Evolutionary conservation across 2,888 invertebrate species (phyloP).

Genomic region (Dendrolimus houi): DNA sequence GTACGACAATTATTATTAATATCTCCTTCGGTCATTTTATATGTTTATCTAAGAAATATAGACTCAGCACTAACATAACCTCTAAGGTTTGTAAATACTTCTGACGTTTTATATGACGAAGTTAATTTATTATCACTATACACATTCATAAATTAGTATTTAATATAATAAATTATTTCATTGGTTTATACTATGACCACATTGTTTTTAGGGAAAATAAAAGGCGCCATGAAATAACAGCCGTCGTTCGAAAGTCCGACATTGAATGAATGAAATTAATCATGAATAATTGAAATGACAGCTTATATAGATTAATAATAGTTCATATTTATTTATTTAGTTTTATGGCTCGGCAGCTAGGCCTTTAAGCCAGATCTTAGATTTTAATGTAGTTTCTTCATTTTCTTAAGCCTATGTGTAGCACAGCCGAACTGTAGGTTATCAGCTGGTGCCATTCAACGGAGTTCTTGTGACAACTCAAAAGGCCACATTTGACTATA

Average conservation of each 20-base stretch:
- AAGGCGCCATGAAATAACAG: constrained; percentile 36
- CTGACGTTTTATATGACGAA: not conserved
- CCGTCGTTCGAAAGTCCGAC: constrained; percentile 9
- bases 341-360: too few species aligned
- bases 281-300: too few species aligned
- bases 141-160: constrained; percentile 11
- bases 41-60: constrained; percentile 43
- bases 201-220: constrained; percentile 24
- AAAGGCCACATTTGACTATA: too few species aligned
- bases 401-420: too few species aligned
- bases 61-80: constrained; percentile 63
- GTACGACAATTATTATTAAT: constrained; percentile 36
- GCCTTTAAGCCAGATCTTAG: too few species aligned
- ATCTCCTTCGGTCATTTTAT: constrained; percentile 61
- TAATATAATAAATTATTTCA: constrained; percentile 12
- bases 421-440: too few species aligned
- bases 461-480: too few species aligned
- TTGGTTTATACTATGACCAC: constrained; percentile 15
- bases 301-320: too few species aligned
- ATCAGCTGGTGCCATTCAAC: too few species aligned
- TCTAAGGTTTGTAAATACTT: constrained; percentile 26
- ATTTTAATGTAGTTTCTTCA: too few species aligned
- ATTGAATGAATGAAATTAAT: constrained; percentile 9
- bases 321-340: too few species aligned
- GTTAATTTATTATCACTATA: not conserved